phyloP scores from a whole-genome alignment of 2,113 vertebrate species.

The Urocitellus parryii region DNA sequence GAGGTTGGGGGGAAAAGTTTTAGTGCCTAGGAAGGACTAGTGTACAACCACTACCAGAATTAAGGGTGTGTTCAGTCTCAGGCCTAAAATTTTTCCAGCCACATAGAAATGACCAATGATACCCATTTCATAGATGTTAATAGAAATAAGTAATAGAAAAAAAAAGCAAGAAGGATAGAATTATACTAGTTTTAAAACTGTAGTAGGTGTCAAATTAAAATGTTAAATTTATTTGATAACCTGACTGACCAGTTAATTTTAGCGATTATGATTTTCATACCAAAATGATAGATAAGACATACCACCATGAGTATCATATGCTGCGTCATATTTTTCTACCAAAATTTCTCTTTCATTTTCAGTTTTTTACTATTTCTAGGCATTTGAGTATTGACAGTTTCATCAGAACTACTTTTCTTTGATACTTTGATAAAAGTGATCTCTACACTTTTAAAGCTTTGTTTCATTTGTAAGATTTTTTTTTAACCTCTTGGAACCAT shows the following conservation, averaged over 20 bases:
- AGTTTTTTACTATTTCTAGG: not conserved
- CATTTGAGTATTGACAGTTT: not conserved
- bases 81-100: not conserved
- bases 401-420: not conserved
- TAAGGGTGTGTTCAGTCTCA: not conserved
- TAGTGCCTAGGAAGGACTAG: not conserved
- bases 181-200: not conserved
- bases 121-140: not conserved
- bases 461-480: constrained; percentile 24
- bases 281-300: not conserved
- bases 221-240: not conserved
- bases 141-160: constrained; percentile 78
- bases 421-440: not conserved
- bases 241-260: not conserved
- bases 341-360: constrained; percentile 30
- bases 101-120: not conserved
- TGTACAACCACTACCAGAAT: not conserved
- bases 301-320: not conserved
- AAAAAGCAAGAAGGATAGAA: not conserved
- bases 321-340: not conserved
- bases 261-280: not conserved
- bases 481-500: constrained; percentile 6
- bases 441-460: constrained; percentile 35
- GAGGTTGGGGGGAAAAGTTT: not conserved
- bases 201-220: constrained; percentile 7